phyloP scores from a whole-genome alignment of 2,113 vertebrate genomes.

The Glareola pratincola region DNA sequence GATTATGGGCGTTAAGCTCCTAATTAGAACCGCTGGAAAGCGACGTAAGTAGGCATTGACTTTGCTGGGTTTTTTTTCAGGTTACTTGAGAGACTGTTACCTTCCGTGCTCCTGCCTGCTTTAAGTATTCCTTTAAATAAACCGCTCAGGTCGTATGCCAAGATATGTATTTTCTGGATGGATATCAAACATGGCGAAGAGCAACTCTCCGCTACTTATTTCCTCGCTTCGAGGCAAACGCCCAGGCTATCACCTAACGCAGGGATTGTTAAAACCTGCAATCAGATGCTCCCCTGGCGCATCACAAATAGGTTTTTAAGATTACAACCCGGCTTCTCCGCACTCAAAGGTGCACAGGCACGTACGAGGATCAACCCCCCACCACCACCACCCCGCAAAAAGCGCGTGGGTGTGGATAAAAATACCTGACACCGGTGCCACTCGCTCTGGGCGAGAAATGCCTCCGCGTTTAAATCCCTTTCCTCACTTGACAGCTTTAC shows the following conservation, averaged over 20 bases:
- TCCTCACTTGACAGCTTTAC: rapidly evolving
- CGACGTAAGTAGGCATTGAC: not conserved
- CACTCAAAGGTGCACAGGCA: too few species aligned
- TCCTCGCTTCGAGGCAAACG: not conserved
- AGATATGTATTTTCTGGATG: rapidly evolving
- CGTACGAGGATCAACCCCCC: rapidly evolving
- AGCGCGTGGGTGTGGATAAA: rapidly evolving
- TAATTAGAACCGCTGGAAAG: not conserved
- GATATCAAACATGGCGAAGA: rapidly evolving
- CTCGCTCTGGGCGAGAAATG: not conserved
- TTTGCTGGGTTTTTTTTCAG: not conserved
- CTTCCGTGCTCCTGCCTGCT: not conserved
- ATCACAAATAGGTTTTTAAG: rapidly evolving
- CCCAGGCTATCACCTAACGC: rapidly evolving
- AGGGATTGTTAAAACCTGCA: not conserved
- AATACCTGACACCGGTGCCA: rapidly evolving
- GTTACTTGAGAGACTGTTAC: not conserved
- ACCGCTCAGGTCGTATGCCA: rapidly evolving
- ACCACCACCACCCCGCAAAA: not conserved
- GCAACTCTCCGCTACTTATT: rapidly evolving
- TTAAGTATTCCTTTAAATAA: not conserved
- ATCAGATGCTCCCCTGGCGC: not conserved
- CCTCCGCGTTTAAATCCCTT: rapidly evolving
- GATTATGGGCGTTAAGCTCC: not conserved
- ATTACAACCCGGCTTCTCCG: rapidly evolving